Evolutionary conservation across 2,797 vertebrate species (phyloP), one percentile per base, ranked within the genome.

Genomic region (Chelon auratus): DNA sequence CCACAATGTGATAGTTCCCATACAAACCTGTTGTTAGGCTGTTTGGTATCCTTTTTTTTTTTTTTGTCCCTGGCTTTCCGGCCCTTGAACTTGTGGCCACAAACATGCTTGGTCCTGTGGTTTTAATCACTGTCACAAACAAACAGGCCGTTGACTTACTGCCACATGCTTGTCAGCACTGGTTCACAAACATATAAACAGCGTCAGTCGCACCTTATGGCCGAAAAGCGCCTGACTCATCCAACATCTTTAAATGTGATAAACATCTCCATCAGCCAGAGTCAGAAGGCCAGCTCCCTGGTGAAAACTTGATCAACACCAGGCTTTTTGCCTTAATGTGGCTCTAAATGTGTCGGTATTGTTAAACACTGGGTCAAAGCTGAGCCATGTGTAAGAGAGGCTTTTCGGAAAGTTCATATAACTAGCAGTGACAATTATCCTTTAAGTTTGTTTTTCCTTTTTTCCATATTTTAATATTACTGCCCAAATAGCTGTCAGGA

Each of bases 81-180:
- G 59, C 18, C 52, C 52, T 59, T 47, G 20, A 72, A 63, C 59
- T 65, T 33, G 14, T 37, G 52, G 45, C 76, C 62, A 56, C 58
- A 65, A 75, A 78, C 71, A 77, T 58, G 51, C 73, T 79, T 77
- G 69, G 58, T 22, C 52, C 39, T 67, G 79, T 74, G 72, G 56
- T 83, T 80, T 76, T 61, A 33, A 59, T 69, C 62, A 5, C 68
- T 63, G 53, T 81, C 51, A 52, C 64, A 66, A 77, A 80, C 80
- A 73, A 82, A 55, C 68, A 61, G 56, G 53, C 65, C 68, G 78
- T 67, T 82, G 77, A 82, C 62, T 77, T 77, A 22, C 51, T 63
- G 68, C 72, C 71, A 75, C 80, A 76, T 62, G 72, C 74, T 77
- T 48, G 36, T 80, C 72, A 58, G 56, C 59, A 57, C 61, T 66